Percentiles rank a stretch among this genome's conserved stretches.
Evolutionary conservation across 30 jellyfish, hydroid and myxozoan species (phyloP).

Genomic region (Aurelia coerulea): DNA sequence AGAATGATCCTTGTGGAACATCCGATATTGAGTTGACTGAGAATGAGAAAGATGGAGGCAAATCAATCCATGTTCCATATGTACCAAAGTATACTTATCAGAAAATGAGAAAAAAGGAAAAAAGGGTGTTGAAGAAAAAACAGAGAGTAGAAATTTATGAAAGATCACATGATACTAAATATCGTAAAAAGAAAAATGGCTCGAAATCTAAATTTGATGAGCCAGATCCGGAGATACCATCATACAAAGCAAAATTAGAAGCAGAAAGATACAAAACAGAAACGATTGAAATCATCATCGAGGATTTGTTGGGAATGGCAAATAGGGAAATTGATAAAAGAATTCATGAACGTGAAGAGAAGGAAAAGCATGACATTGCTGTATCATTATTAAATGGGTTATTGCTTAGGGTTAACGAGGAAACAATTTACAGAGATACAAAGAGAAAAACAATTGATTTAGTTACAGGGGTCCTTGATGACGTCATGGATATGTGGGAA

Average conservation of each 20-base stretch:
- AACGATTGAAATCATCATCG: not conserved
- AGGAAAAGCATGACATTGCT: not conserved
- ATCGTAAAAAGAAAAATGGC: not conserved
- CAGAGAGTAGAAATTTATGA: conserved; percentile 28
- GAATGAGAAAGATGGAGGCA: not conserved
- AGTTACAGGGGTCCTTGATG: conserved; percentile 28
- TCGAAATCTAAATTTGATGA: not conserved
- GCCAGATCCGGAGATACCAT: conserved; percentile 62
- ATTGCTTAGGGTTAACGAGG: not conserved
- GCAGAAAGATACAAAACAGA: conserved; percentile 1
- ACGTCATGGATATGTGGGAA: conserved; percentile 67
- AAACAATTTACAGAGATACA: conserved; percentile 15
- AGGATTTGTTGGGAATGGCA: not conserved
- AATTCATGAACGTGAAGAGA: not conserved
- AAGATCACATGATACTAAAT: conserved; percentile 2
- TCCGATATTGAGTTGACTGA: not conserved
- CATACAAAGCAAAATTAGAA: conserved; percentile 56
- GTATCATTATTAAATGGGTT: not conserved
- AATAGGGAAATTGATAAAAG: not conserved
- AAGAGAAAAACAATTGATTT: conserved; percentile 1
- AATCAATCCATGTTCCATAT: not conserved
- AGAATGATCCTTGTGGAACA: not conserved
- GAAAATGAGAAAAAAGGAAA: conserved; percentile 23
- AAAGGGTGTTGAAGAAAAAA: conserved; percentile 15
- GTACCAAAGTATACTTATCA: conserved; percentile 23